Evolutionary conservation across 2,797 vertebrate genomes (phyloP).

Genomic region (Bryconaethiops microstoma): DNA sequence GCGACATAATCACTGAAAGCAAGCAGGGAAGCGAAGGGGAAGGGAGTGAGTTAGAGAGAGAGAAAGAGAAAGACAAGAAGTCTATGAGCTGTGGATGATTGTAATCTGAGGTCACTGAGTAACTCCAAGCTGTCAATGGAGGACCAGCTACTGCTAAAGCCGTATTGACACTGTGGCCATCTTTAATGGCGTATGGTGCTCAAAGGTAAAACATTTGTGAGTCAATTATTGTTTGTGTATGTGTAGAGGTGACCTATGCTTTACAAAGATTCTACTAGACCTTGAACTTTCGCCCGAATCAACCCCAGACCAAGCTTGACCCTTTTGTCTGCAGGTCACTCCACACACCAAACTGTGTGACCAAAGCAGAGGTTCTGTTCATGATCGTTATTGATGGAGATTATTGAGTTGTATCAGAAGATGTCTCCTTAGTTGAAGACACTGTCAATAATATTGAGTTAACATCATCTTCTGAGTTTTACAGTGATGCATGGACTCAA

Average conservation of each 20-base stretch:
- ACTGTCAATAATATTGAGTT: conserved; percentile 46
- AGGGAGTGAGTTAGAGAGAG: conserved; percentile 39
- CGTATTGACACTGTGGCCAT: conserved; percentile 70
- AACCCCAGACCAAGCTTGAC: conserved; percentile 44
- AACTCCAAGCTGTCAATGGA: conserved; percentile 67
- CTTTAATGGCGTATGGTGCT: conserved; percentile 66
- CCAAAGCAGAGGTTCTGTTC: conserved; percentile 33
- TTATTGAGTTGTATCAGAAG: conserved; percentile 49
- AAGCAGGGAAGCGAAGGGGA: conserved; percentile 60
- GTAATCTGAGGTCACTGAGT: conserved; percentile 68
- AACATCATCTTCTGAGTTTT: conserved; percentile 25
- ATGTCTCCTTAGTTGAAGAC: conserved; percentile 54
- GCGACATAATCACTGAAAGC: conserved; percentile 73
- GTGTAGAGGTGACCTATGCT: conserved; percentile 51
- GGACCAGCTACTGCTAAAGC: conserved; percentile 68
- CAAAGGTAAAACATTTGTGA: conserved; percentile 69
- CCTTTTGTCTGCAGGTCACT: conserved; percentile 47
- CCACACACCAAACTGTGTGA: conserved; percentile 40
- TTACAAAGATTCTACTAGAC: conserved; percentile 52
- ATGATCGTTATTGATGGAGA: conserved; percentile 53
- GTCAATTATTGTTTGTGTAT: conserved; percentile 62
- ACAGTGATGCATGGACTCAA: conserved; percentile 24
- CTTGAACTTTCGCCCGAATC: conserved; percentile 64
- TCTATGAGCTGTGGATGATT: conserved; percentile 64
- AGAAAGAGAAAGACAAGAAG: neutral